These are phyloP conservation scores for Dicerorhinus sumatrensis DNA, from an alignment of 2,113 vertebrate genomes.

Conservation along the genomic window DNA sequence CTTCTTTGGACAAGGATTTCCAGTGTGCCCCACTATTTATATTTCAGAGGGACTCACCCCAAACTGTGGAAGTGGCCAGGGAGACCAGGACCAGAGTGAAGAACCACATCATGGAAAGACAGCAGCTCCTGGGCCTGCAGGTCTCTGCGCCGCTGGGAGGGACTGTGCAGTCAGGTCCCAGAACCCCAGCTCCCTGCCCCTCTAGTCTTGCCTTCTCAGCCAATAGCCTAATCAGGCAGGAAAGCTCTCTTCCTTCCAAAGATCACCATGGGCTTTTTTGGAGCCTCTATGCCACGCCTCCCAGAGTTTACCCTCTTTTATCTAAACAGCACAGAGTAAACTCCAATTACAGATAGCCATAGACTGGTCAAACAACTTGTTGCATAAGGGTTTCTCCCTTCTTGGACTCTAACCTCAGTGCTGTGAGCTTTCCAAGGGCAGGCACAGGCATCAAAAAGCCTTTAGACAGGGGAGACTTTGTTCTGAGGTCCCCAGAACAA, in stretches of 20 bases:
- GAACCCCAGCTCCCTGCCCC: background rate
- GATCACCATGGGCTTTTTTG: no score
- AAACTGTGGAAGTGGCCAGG: background rate
- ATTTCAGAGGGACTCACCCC: constrained; percentile 53
- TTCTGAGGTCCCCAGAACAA: background rate
- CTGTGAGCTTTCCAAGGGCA: background rate
- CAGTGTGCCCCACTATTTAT: background rate
- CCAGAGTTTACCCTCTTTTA: background rate
- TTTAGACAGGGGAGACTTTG: background rate
- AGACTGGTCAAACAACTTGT: background rate
- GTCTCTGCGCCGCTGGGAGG: rapidly evolving
- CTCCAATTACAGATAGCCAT: background rate
- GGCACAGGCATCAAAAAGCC: no score
- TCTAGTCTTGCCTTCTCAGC: no score
- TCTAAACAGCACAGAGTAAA: rapidly evolving
- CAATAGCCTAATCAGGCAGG: background rate
- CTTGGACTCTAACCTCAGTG: background rate
- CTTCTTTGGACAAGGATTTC: rapidly evolving
- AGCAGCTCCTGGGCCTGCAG: rapidly evolving
- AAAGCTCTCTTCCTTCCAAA: background rate
- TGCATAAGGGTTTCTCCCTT: background rate
- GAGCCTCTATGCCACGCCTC: background rate
- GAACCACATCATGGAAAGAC: background rate
- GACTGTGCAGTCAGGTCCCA: rapidly evolving
- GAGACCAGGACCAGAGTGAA: background rate